These are phyloP conservation scores for Salmo trutta DNA, from an alignment of 2,797 vertebrate species.

Conservation along the genomic window DNA sequence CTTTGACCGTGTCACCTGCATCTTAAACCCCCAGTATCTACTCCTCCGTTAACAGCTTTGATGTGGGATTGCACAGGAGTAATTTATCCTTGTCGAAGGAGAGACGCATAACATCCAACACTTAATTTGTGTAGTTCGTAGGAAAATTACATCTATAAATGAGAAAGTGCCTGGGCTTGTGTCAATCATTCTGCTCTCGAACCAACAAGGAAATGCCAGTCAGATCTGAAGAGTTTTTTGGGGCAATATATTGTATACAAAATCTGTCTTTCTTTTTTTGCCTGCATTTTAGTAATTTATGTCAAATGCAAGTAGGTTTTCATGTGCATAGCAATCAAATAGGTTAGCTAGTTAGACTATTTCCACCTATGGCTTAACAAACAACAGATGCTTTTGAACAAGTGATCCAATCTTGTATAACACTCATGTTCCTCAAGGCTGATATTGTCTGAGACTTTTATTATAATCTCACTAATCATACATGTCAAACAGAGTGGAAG, in stretches of 20 bases:
- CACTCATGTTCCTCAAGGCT: neutral
- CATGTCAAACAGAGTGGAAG: conserved; percentile 59
- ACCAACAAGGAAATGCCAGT: neutral
- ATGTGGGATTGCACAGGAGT: conserved; percentile 19
- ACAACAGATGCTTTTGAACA: conserved; percentile 6
- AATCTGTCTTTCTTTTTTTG: conserved; percentile 1
- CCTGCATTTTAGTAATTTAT: too few species aligned
- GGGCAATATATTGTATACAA: neutral
- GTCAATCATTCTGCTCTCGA: neutral
- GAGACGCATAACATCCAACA: conserved; percentile 2
- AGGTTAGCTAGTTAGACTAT: neutral
- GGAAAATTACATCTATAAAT: neutral
- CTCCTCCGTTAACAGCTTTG: conserved; percentile 34
- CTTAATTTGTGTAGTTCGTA: conserved; percentile 8
- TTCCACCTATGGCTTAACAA: neutral
- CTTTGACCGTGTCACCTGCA: neutral
- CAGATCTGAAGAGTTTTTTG: neutral
- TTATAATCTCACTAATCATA: conserved; percentile 59
- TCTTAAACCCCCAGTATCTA: conserved; percentile 17
- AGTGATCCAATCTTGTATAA: conserved; percentile 1
- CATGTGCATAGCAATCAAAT: too few species aligned
- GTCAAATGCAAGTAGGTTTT: too few species aligned
- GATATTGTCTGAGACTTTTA: conserved; percentile 28
- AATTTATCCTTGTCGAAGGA: conserved; percentile 13
- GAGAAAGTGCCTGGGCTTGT: neutral